Evolutionary conservation across 1,140 invertebrate species (phyloP), one percentile per base, ranked within the genome.

Genomic region (Drosophila murphyi): DNA sequence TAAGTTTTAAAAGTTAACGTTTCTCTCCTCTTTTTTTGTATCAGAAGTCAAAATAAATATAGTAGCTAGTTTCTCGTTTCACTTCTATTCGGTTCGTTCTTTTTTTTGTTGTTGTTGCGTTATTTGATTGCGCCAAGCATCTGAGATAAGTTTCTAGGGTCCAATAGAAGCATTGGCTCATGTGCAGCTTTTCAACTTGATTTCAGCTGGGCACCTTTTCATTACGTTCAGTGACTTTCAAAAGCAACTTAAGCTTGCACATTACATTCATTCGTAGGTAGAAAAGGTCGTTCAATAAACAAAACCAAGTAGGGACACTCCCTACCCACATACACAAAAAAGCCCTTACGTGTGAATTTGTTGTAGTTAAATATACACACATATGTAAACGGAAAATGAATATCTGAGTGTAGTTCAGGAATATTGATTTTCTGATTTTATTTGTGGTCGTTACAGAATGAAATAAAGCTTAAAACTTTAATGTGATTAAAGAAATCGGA

Each of bases 31-130:
- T n/a, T 32, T 62, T 73, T 62, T 85, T 80, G 52, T 79, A 72
- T 86, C 80, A 79, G 82, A 88, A 88, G 89, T 89, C 83, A 89
- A 88, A 88, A 89, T 88, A 83, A 88, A 88, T 89, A 76, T 80
- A 80, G 70, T 81, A 88, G 67, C 65, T 80, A 74, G 85, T 62
- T 82, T 82, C 72, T 41, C 59, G 31, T 55, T 54, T 28, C 28
- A 12, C 29, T 48, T 67, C 32, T 35, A 3, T 47, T 67, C 34
- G 52, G 5, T 12, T 39, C 48, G 45, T 8, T 37, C 12, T 54
- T 45, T 35, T 45, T 35, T 29, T 54, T 45, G 41, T 55, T 69
- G 20, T 68, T 47, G 29, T 20, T 50, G 3, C 67, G 79, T 6
- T 69, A 82, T 88, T 87, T 78, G 83, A 82, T 86, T 79, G 79